Percentiles rank a stretch among this genome's conserved stretches.
phyloP scores from a whole-genome alignment of 2,113 vertebrate genomes.

The Bubo bubo region DNA sequence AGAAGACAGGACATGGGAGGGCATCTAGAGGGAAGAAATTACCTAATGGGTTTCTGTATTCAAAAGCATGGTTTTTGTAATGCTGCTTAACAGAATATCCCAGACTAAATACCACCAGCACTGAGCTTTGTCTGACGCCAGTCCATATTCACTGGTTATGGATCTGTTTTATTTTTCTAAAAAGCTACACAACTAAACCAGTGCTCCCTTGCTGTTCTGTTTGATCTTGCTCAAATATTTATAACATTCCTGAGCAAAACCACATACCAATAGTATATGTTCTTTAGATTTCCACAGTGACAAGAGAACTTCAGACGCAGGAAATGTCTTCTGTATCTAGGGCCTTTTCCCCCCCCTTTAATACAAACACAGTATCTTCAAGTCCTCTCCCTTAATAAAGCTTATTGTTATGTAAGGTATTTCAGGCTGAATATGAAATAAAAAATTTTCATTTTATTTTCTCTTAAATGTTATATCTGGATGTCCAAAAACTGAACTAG shows the following conservation, averaged over 20 bases:
- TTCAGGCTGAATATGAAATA: neutral
- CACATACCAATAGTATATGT: neutral
- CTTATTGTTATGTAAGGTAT: neutral
- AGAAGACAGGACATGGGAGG: neutral
- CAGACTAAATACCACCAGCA: neutral
- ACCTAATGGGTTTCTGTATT: neutral
- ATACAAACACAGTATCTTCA: neutral
- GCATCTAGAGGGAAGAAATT: neutral
- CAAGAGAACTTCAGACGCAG: neutral
- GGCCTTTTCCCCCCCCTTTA: neutral
- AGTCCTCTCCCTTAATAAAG: neutral
- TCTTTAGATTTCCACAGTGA: neutral
- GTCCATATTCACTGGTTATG: accelerated
- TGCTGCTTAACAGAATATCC: neutral
- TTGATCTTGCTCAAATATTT: neutral
- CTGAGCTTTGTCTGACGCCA: neutral
- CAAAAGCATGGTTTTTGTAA: neutral
- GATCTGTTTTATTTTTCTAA: neutral
- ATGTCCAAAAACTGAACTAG: neutral
- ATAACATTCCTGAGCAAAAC: neutral
- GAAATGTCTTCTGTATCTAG: neutral
- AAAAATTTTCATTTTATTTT: neutral
- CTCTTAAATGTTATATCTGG: neutral
- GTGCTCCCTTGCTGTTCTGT: neutral
- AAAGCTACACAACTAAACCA: neutral